These are phyloP conservation scores for Ptilodon capucinus DNA, from an alignment of 2,888 invertebrate genomes.

Conservation along the genomic window DNA sequence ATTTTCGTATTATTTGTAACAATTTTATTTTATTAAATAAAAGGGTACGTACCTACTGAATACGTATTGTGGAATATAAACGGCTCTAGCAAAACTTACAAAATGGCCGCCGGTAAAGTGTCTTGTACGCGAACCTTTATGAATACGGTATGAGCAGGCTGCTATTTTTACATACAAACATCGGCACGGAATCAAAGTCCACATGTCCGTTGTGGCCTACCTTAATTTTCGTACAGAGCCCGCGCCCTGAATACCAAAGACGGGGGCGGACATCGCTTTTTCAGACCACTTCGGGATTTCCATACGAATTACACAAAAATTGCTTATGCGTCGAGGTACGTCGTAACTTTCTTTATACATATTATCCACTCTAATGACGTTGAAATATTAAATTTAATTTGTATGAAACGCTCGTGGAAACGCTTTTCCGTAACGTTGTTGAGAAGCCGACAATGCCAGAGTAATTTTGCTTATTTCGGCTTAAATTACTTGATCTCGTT, in stretches of 20 bases:
- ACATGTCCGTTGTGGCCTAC: conserved; percentile 70
- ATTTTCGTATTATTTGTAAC: conserved; percentile 19
- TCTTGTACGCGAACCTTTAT: conserved; percentile 56
- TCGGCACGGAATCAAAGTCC: conserved; percentile 72
- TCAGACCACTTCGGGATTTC: conserved; percentile 51
- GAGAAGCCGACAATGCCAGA: conserved; percentile 66
- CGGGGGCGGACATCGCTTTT: conserved; percentile 57
- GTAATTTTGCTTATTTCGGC: conserved; percentile 77
- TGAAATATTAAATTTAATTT: conserved; percentile 57
- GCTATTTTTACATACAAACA: conserved; percentile 68
- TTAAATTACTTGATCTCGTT: conserved; percentile 79
- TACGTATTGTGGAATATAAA: conserved; percentile 29
- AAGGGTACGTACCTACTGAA: conserved; percentile 23
- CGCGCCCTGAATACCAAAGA: conserved; percentile 69
- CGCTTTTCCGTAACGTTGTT: conserved; percentile 58
- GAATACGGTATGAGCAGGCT: conserved; percentile 68
- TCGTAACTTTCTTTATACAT: conserved; percentile 33
- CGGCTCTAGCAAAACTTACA: conserved; percentile 37
- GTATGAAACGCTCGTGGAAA: conserved; percentile 52
- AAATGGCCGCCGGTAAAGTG: conserved; percentile 52
- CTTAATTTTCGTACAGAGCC: conserved; percentile 70
- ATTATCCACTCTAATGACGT: conserved; percentile 45
- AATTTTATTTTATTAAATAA: conserved; percentile 35
- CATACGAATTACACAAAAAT: conserved; percentile 57
- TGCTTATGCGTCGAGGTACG: conserved; percentile 17